Conservation (phyloP, 2,888 invertebrate genomes). For the Sycophila texana region DNA sequence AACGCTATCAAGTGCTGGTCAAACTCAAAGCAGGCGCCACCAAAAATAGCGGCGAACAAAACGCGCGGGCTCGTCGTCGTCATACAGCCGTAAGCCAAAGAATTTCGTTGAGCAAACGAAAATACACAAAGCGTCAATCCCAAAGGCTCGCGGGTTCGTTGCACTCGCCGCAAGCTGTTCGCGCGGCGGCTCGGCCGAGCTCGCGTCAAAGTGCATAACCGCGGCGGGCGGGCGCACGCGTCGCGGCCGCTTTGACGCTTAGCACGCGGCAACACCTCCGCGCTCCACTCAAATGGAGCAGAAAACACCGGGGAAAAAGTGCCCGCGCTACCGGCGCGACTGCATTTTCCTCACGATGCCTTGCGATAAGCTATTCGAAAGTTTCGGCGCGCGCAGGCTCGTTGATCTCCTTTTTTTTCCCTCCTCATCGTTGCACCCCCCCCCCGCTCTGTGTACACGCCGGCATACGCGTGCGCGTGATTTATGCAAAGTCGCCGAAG, state of each 20-base stretch:
- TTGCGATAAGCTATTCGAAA: constrained; percentile 19
- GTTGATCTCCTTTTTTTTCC: neutral
- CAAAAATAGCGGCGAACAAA: too few species aligned
- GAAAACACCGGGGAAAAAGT: constrained; percentile 33
- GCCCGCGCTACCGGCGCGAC: neutral
- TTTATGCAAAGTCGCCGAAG: constrained; percentile 10
- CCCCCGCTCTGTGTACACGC: too few species aligned
- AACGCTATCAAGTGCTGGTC: too few species aligned
- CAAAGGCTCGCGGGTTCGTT: neutral
- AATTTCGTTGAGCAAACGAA: too few species aligned
- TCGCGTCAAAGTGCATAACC: neutral
- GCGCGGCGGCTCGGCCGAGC: neutral
- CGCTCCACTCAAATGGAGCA: constrained; percentile 36
- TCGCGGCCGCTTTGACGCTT: constrained; percentile 8
- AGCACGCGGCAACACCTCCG: constrained; percentile 42
- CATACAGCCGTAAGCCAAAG: too few species aligned
- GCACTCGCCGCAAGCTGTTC: neutral
- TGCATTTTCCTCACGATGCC: constrained; percentile 23
- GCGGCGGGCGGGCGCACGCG: neutral
- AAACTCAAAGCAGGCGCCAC: too few species aligned
- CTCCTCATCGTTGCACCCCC: neutral
- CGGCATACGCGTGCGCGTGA: neutral
- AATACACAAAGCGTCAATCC: neutral
- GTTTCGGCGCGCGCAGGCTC: constrained; percentile 2
- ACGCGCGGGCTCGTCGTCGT: too few species aligned